phyloP scores from a whole-genome alignment of 2,797 vertebrate genomes.

The Bovichtus variegatus region DNA sequence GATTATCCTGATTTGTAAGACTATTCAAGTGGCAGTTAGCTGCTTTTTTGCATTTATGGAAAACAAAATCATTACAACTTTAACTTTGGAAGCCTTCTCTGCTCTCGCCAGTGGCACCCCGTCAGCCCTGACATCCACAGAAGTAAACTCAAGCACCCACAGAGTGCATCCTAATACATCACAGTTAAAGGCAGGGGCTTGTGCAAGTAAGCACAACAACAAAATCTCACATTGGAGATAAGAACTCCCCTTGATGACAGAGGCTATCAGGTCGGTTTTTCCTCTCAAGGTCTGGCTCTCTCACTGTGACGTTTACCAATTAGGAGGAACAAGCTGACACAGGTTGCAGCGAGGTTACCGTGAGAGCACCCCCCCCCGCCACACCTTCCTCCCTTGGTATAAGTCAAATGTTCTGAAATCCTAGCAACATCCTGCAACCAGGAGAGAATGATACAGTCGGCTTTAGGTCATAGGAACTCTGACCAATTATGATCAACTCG shows the following conservation, averaged over 20 bases:
- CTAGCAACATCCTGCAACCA: neutral
- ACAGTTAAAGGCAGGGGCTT: neutral
- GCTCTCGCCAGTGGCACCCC: neutral
- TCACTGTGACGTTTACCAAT: slow-evolving; percentile 59
- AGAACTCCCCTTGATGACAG: slow-evolving; percentile 32
- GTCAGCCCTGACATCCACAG: slow-evolving; percentile 11
- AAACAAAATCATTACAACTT: neutral
- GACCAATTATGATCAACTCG: slow-evolving; percentile 37
- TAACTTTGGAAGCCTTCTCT: neutral
- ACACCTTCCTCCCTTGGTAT: no score
- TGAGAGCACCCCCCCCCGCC: slow-evolving; percentile 20
- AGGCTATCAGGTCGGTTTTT: slow-evolving; percentile 29
- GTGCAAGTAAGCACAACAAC: slow-evolving; percentile 1
- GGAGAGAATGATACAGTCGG: slow-evolving; percentile 21
- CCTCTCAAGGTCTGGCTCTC: no score
- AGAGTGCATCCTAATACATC: neutral
- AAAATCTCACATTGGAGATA: slow-evolving; percentile 31
- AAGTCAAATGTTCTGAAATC: slow-evolving; percentile 25
- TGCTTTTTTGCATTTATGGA: slow-evolving; percentile 2
- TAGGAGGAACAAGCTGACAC: slow-evolving; percentile 62
- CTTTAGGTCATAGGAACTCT: slow-evolving; percentile 31
- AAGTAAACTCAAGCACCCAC: slow-evolving; percentile 5
- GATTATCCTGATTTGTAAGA: slow-evolving; percentile 8
- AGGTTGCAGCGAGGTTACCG: slow-evolving; percentile 51
- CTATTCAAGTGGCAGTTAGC: neutral